phyloP scores from a whole-genome alignment of 1,140 invertebrate genomes.

The Drosophila trapezifrons region DNA sequence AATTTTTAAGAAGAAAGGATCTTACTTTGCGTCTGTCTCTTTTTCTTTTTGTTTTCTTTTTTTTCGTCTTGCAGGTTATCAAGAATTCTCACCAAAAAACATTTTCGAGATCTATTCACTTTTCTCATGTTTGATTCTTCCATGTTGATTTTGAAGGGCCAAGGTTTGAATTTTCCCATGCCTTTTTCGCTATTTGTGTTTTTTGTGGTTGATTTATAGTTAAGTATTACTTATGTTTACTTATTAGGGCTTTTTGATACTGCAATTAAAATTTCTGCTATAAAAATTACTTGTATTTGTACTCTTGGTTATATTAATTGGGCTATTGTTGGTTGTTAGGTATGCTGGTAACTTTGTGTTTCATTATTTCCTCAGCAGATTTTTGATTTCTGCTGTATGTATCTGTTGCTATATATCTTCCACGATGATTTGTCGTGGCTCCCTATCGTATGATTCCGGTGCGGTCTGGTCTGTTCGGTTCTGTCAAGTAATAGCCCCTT shows the following conservation, averaged over 20 bases:
- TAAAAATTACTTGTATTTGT: constrained; percentile 84
- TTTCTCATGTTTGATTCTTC: constrained; percentile 44
- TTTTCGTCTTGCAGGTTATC: constrained; percentile 35
- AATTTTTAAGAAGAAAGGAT: constrained; percentile 80
- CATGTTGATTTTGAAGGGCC: constrained; percentile 30
- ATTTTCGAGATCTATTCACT: constrained; percentile 46
- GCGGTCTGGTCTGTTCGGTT: constrained; percentile 35
- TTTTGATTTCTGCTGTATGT: constrained; percentile 17
- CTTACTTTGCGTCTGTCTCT: constrained; percentile 34
- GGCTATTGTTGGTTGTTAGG: constrained; percentile 83
- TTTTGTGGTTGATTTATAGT: constrained; percentile 44
- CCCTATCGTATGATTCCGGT: constrained; percentile 30
- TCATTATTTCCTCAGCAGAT: constrained; percentile 39
- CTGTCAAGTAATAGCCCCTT: constrained; percentile 55
- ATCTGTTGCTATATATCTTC: constrained; percentile 28
- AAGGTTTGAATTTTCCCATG: constrained; percentile 52
- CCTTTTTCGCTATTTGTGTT: constrained; percentile 42
- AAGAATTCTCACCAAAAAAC: constrained; percentile 53
- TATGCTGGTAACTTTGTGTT: constrained; percentile 74
- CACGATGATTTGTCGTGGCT: constrained; percentile 12
- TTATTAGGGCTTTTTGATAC: constrained; percentile 75
- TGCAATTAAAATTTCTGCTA: constrained; percentile 83
- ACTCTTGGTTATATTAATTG: constrained; percentile 84
- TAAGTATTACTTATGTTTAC: constrained; percentile 55
- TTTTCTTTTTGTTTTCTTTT: constrained; percentile 33